Evolutionary conservation across 2,888 invertebrate genomes (phyloP).

Genomic region (Gibbula magus): DNA sequence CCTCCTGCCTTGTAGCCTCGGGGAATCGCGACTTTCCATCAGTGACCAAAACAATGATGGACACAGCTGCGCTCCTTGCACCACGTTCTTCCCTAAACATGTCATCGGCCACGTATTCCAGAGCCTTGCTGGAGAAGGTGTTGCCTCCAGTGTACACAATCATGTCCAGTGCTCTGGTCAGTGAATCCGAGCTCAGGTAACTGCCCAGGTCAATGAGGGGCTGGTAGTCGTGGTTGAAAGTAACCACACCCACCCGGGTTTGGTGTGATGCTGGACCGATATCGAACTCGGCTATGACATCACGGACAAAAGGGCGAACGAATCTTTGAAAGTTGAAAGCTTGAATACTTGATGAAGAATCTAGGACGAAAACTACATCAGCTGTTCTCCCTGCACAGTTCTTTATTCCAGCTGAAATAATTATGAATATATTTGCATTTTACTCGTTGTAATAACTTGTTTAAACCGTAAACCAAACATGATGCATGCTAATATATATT

Average conservation of each 20-base stretch:
- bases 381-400: conserved; percentile 49
- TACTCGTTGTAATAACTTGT: too few species aligned
- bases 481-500: too few species aligned
- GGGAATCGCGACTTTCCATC: neutral
- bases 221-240: conserved; percentile 52
- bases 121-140: conserved; percentile 47
- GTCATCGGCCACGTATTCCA: conserved; percentile 42
- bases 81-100: conserved; percentile 34
- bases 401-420: neutral
- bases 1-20: neutral
- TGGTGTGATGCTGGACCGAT: conserved; percentile 48
- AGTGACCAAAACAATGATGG: neutral
- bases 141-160: conserved; percentile 45
- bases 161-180: conserved; percentile 39
- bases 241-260: conserved; percentile 56
- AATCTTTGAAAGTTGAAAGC: conserved; percentile 58
- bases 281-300: conserved; percentile 54
- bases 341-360: conserved; percentile 66
- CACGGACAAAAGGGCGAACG: conserved; percentile 52
- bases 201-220: conserved; percentile 52
- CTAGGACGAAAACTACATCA: conserved; percentile 59
- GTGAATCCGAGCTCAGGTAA: conserved; percentile 32
- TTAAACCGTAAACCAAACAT: too few species aligned
- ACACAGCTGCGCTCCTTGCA: neutral
- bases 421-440: too few species aligned